phyloP scores from a whole-genome alignment of 2,888 invertebrate species.

The Embidobia sp. region DNA sequence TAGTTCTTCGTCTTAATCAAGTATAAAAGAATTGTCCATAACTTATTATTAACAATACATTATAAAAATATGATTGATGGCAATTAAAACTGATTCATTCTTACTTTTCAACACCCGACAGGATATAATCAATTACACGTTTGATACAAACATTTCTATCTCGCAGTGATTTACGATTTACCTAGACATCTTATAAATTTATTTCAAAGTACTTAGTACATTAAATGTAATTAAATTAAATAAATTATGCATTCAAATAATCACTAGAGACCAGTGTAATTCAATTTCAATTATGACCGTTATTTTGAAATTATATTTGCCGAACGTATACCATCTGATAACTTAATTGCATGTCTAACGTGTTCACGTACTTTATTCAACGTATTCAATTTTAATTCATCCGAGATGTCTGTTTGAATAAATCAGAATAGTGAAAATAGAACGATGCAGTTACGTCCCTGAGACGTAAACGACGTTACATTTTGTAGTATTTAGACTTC shows the following conservation, averaged over 20 bases:
- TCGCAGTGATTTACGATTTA: no score
- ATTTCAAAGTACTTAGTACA: neutral
- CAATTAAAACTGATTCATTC: no score
- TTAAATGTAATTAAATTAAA: slow-evolving; percentile 17
- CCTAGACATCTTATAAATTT: no score
- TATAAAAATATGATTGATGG: no score
- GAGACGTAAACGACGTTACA: slow-evolving; percentile 11
- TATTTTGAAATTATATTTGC: slow-evolving; percentile 40
- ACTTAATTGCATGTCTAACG: slow-evolving; percentile 38
- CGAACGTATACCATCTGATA: slow-evolving; percentile 8
- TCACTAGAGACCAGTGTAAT: slow-evolving; percentile 12
- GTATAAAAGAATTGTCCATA: no score
- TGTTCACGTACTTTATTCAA: slow-evolving; percentile 37
- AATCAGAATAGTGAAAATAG: slow-evolving; percentile 35
- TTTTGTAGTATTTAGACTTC: slow-evolving; percentile 11
- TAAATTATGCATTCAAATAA: slow-evolving; percentile 30
- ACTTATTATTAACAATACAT: no score
- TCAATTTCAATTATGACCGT: slow-evolving; percentile 36
- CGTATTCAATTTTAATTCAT: slow-evolving; percentile 38
- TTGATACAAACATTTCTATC: no score
- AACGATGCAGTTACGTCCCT: slow-evolving; percentile 13
- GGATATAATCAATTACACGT: no score
- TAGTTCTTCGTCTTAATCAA: no score
- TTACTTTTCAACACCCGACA: no score
- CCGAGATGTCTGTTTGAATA: slow-evolving; percentile 30